Evolutionary conservation across 2,113 vertebrate genomes (phyloP).

Genomic region (Pterocles gutturalis): DNA sequence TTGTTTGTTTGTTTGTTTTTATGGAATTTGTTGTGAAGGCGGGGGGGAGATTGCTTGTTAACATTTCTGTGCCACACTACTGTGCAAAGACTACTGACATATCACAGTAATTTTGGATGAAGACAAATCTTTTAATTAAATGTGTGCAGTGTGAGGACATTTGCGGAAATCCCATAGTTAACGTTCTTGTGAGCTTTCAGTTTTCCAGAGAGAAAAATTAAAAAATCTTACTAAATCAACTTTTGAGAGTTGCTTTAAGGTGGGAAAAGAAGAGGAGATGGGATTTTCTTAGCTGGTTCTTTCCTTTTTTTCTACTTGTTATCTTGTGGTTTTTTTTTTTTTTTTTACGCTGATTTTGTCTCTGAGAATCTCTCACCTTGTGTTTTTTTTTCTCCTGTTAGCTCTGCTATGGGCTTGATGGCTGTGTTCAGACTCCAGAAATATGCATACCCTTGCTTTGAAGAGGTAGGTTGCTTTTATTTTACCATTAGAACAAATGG

Average conservation of each 20-base stretch:
- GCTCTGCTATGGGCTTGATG: not conserved
- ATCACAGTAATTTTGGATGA: not conserved
- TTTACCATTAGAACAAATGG: not conserved
- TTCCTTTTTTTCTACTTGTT: not conserved
- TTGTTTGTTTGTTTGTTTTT: not conserved
- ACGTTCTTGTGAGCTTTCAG: not conserved
- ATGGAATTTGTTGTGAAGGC: not conserved
- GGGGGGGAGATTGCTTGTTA: not conserved
- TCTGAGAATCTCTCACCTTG: not conserved
- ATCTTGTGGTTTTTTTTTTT: fast-evolving
- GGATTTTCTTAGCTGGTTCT: not conserved
- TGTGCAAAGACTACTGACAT: not conserved
- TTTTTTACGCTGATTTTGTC: not conserved
- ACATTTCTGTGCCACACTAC: not conserved
- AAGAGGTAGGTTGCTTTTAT: not conserved
- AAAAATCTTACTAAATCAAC: not conserved
- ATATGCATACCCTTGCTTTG: not conserved
- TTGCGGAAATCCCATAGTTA: not conserved
- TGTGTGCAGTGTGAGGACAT: not conserved
- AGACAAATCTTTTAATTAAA: not conserved
- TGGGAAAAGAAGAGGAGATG: not conserved
- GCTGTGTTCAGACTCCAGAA: not conserved
- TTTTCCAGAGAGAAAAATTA: not conserved
- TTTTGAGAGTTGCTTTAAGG: not conserved
- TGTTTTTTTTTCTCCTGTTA: not conserved